Base-by-base conservation (phyloP, 2,113 vertebrate genomes). In the Odocoileus virginianus region DNA sequence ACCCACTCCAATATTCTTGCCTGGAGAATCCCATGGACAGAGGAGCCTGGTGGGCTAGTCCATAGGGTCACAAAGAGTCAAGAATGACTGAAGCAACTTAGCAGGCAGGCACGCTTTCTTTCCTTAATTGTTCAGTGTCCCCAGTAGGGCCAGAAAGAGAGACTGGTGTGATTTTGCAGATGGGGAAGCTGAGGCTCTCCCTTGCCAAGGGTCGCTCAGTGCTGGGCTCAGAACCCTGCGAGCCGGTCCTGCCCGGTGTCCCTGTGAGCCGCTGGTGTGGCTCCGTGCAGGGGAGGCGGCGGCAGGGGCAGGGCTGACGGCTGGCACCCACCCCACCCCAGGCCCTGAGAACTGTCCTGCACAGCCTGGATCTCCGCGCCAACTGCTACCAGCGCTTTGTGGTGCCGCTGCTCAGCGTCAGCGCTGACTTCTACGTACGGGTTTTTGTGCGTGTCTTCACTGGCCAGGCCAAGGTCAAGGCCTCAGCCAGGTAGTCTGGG, bases 331-430 rank as follows among this genome's bases (percentile, higher is more conserved):
- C 33, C 8, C 6, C 2, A 4, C 17, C 3, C 4, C 97, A 99
- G 99, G 99, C 99, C 0, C 99, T 99, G 15, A 98, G 99, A 8
- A 99, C 99, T 60, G 98, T 99, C 97, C 98, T 99, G 81, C 99
- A 99, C 98, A 99, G 99, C 97, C 93, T 99, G 89, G 99, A 99
- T 96, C 99, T 99, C 55, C 98, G 98, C 0, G 99, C 99, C 9
- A 99, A 99, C 43, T 99, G 99, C 91, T 99, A 99, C 98, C 99
- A 99, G 98, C 99, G 99, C 43, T 99, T 99, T n/a, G 99, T 99
- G 54, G 98, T 98, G 57, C 99, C 99, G 0, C 98, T 99, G 95
- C 99, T 99, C n/a, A 99, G 99, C 0, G 55, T 99, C 98, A 99
- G 99, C 0, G 99, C 98, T 0, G 99, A 99, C 98, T 99, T 99